These are phyloP conservation scores for Sarcophaga caerulescens DNA, from an alignment of 2,888 invertebrate genomes.

Conservation along the genomic window DNA sequence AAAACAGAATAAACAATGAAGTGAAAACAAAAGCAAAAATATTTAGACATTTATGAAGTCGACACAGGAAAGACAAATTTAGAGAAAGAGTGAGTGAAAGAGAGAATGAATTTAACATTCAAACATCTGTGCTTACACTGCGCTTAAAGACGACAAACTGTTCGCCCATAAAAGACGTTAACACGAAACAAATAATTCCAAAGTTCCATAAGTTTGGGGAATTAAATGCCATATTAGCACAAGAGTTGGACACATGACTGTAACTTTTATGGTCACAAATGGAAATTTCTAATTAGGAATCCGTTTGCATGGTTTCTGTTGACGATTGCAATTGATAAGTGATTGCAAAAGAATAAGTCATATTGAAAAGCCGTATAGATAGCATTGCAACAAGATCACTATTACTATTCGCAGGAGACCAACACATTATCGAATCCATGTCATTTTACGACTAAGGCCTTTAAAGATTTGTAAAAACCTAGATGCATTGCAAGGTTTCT, in stretches of 20 bases:
- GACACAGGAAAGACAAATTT: not conserved
- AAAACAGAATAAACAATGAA: slow-evolving; percentile 20
- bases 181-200: not conserved
- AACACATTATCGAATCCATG: too few relatives aligned
- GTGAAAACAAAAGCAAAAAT: slow-evolving; percentile 22
- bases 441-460: too few relatives aligned
- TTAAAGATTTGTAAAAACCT: too few relatives aligned
- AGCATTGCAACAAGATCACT: too few relatives aligned
- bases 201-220: not conserved
- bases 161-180: slow-evolving; percentile 7
- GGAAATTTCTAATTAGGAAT: not conserved
- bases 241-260: slow-evolving; percentile 13
- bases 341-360: too few relatives aligned
- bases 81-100: not conserved
- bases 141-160: slow-evolving; percentile 32
- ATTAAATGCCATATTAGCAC: not conserved
- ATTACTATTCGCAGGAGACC: too few relatives aligned
- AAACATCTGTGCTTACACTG: slow-evolving; percentile 18
- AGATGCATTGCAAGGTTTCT: too few relatives aligned
- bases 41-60: not conserved
- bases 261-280: not conserved
- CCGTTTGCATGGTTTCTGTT: too few relatives aligned
- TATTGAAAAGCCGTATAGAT: too few relatives aligned
- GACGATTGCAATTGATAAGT: too few relatives aligned
- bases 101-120: not conserved